phyloP scores from a whole-genome alignment of 2,888 invertebrate species.

The Tinea semifulvella region DNA sequence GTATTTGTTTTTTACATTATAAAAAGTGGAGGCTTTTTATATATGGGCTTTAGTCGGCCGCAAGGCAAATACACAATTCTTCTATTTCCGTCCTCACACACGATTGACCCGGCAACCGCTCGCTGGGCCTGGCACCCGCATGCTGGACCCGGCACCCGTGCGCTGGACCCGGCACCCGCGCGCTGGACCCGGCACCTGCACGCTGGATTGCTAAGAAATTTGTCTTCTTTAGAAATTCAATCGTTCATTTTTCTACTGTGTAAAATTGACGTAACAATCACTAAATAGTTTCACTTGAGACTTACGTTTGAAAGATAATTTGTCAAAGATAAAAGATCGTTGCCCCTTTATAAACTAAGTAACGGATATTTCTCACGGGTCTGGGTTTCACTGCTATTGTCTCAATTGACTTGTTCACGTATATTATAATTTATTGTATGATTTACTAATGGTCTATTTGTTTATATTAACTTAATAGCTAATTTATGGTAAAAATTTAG shows the following conservation, averaged over 20 bases:
- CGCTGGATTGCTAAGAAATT: too few relatives aligned
- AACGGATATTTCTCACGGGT: slow-evolving; percentile 26
- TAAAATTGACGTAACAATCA: slow-evolving; percentile 8
- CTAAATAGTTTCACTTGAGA: slow-evolving; percentile 20
- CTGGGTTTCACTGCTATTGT: slow-evolving; percentile 31
- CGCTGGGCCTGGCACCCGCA: too few relatives aligned
- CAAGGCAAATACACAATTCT: too few relatives aligned
- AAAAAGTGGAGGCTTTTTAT: not conserved
- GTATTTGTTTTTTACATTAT: not conserved
- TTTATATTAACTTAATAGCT: not conserved
- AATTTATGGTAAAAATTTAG: not conserved
- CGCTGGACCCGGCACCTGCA: too few relatives aligned
- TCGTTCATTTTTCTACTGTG: slow-evolving; percentile 3
- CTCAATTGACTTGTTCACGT: slow-evolving; percentile 27
- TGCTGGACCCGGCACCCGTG: too few relatives aligned
- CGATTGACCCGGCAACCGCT: too few relatives aligned
- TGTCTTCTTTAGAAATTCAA: too few relatives aligned
- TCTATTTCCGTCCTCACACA: too few relatives aligned
- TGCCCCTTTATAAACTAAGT: slow-evolving; percentile 1
- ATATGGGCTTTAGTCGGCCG: too few relatives aligned
- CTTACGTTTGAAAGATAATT: slow-evolving; percentile 22
- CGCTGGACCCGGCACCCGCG: too few relatives aligned
- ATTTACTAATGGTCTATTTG: slow-evolving; percentile 1
- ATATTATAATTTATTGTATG: not conserved
- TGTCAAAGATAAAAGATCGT: slow-evolving; percentile 30